These are phyloP conservation scores for Crotalus helleri DNA, from an alignment of 2,113 vertebrate genomes.

Conservation along the genomic window DNA sequence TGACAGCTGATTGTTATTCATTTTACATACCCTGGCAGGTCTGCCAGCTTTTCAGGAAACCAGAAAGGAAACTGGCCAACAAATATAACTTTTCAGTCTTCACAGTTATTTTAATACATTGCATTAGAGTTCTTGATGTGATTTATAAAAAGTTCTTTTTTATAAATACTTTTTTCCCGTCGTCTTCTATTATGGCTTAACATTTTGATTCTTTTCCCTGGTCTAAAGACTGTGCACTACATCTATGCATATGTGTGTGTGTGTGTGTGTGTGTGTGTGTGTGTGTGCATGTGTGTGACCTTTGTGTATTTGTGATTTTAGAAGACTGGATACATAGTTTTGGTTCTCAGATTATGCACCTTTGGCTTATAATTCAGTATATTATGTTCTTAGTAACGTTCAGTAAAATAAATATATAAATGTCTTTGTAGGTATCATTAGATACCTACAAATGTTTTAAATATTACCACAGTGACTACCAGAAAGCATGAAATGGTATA, in stretches of 20 bases:
- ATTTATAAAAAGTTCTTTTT: not conserved
- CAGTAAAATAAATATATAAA: not conserved
- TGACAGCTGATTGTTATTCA: not conserved
- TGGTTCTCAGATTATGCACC: not conserved
- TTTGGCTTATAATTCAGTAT: not conserved
- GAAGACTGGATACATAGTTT: not conserved
- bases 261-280: not conserved
- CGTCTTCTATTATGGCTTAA: not conserved
- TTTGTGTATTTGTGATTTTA: not conserved
- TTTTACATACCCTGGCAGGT: not conserved
- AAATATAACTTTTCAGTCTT: not conserved
- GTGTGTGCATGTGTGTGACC: not conserved
- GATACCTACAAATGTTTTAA: not conserved
- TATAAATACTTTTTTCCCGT: not conserved
- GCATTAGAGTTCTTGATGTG: not conserved
- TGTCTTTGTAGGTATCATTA: not conserved
- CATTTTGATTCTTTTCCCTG: not conserved
- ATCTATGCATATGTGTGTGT: not conserved
- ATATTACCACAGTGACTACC: not conserved
- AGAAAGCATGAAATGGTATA: not conserved
- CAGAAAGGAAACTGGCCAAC: not conserved
- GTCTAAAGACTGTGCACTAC: not conserved
- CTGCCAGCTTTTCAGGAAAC: not conserved
- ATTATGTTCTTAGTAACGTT: not conserved
- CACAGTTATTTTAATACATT: not conserved